These are phyloP conservation scores for Megaptera novaeangliae DNA, from an alignment of 2,113 vertebrate species.

Conservation along the genomic window DNA sequence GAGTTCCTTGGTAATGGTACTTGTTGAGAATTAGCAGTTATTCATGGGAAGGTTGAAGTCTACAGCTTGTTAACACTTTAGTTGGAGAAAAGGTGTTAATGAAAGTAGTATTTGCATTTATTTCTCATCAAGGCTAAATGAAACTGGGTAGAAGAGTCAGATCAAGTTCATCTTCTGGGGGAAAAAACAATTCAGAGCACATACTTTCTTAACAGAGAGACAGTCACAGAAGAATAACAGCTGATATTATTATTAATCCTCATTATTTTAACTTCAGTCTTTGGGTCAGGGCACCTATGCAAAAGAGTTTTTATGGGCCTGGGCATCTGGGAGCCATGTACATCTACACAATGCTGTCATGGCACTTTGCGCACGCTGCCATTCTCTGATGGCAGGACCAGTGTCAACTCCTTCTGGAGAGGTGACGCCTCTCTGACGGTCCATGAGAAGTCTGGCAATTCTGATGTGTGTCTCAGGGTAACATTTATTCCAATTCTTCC, in stretches of 20 bases:
- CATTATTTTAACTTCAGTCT: neutral
- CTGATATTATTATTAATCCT: neutral
- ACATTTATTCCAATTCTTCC: neutral
- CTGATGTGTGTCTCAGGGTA: constrained; percentile 17
- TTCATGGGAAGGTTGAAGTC: neutral
- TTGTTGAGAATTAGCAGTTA: constrained; percentile 14
- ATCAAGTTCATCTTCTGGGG: constrained; percentile 4
- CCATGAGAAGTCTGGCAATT: neutral
- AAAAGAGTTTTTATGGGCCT: neutral
- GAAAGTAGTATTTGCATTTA: constrained; percentile 50
- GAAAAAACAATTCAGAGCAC: neutral
- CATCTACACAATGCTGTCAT: rapidly evolving
- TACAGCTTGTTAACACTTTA: constrained; percentile 42
- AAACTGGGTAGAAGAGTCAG: constrained; percentile 22
- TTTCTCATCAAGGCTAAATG: constrained; percentile 56
- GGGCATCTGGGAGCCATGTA: neutral
- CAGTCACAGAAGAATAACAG: neutral
- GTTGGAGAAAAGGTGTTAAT: constrained; percentile 49
- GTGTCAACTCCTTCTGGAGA: neutral
- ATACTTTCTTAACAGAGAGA: neutral
- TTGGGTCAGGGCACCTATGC: neutral
- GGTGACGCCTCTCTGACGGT: neutral
- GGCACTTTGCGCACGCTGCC: neutral
- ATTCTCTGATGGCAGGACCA: neutral
- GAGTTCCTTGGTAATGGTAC: neutral